These are phyloP conservation scores for Apoda limacodes DNA, from an alignment of 2,888 invertebrate species.

Conservation along the genomic window DNA sequence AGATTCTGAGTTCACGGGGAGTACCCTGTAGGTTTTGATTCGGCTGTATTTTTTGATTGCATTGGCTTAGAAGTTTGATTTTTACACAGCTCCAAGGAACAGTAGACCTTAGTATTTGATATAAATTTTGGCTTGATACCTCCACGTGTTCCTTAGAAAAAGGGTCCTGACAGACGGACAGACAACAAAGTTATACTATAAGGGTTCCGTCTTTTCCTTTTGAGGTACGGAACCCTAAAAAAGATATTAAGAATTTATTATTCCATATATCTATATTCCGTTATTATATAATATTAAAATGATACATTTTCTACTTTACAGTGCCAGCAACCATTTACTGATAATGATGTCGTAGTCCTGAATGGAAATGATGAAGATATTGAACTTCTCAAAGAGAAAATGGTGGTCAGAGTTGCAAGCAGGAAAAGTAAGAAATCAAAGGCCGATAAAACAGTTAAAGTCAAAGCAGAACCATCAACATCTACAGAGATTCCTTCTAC, in stretches of 20 bases:
- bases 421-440: conserved; percentile 76
- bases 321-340: conserved; percentile 83
- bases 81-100: too few relatives aligned
- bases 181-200: too few relatives aligned
- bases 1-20: too few relatives aligned
- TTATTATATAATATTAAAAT: conserved; percentile 1
- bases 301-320: conserved; percentile 32
- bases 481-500: conserved; percentile 23
- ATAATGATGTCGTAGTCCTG: conserved; percentile 86
- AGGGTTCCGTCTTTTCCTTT: too few relatives aligned
- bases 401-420: conserved; percentile 76
- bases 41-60: too few relatives aligned
- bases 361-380: conserved; percentile 89
- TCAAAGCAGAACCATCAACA: conserved; percentile 30
- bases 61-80: too few relatives aligned
- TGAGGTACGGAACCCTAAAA: too few relatives aligned
- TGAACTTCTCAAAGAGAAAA: conserved; percentile 70
- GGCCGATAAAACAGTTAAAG: conserved; percentile 32
- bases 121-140: too few relatives aligned
- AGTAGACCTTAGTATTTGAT: too few relatives aligned
- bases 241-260: not conserved
- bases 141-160: too few relatives aligned
- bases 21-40: too few relatives aligned
- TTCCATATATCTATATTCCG: not conserved
- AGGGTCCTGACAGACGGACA: too few relatives aligned